Base-by-base conservation (phyloP, 2,113 vertebrate species). In the Irena cyanogastra region DNA sequence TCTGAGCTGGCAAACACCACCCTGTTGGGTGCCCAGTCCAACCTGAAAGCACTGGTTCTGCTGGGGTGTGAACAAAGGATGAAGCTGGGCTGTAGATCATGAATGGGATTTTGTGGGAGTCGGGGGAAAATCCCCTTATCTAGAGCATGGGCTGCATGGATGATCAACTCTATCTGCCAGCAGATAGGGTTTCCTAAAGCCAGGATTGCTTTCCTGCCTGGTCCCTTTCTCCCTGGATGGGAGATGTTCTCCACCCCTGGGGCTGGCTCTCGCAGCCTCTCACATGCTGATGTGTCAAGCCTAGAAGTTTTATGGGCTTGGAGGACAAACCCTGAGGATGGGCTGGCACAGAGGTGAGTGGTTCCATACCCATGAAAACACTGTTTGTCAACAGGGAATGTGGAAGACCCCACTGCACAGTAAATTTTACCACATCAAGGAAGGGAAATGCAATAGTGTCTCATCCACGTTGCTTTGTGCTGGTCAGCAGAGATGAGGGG, bases 21-120 rank as follows among this genome's bases (percentile, higher is more conserved):
- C 0, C 2, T 1, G 1, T 0, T 41, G 66, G 49, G 20, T 69
- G 52, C 41, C 22, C 59, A 85, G 37, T 7, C 14, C 57, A 63
- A 0, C 10, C 33, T 42, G 50, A 61, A 35, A 45, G 45, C 33
- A 16, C 22, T 0, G 1, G 5, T 35, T 47, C 13, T 17, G 24
- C 3, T 33, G 45, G 50, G 50, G 2, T 33, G 33, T 17, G 44
- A 84, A 31, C 31, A n/a, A 7, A 57, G 24, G 33, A 4, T 37
- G 56, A 70, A 0, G 0, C 2, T 30, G 71, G 83, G 45, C 63
- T 86, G 66, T 4, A 24, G 37, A 13, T 35, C 65, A 18, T 9
- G 12, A 35, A 22, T 0, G 6, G 28, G 18, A 17, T 70, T 86
- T 88, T 64, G 31, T 60, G 31, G 30, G 41, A 39, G 41, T 15